A percentile compares a stretch with the other conserved stretches of the same genome.
Evolutionary conservation across 2,797 vertebrate genomes (phyloP).

Genomic region (Alfaro cultratus): DNA sequence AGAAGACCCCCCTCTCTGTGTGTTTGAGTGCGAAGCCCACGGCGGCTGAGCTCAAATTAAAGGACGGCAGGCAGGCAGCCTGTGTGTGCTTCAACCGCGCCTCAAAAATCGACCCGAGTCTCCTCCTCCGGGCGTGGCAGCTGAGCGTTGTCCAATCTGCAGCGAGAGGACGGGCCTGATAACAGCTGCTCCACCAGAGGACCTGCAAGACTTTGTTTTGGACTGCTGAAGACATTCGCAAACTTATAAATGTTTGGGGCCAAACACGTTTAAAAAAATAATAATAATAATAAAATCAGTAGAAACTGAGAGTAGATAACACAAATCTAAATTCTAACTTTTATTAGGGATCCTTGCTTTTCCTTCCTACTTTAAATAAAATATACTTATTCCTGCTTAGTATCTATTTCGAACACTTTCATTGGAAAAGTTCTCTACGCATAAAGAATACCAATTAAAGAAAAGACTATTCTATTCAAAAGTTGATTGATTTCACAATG

Average conservation of each 20-base stretch:
- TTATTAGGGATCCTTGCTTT: not conserved
- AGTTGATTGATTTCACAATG: not conserved
- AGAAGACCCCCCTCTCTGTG: slow-evolving; percentile 40
- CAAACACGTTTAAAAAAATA: not conserved
- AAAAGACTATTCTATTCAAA: not conserved
- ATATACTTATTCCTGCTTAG: not conserved
- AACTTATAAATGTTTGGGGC: not conserved
- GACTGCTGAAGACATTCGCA: too few species aligned
- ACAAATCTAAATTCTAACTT: not conserved
- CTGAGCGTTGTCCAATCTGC: slow-evolving; percentile 60
- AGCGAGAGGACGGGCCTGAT: slow-evolving; percentile 44
- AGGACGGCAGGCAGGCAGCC: slow-evolving; percentile 63
- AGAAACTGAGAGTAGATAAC: not conserved
- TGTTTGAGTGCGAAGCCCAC: slow-evolving; percentile 50
- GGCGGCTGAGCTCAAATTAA: slow-evolving; percentile 75
- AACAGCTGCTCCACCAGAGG: slow-evolving; percentile 18
- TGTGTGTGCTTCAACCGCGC: slow-evolving; percentile 78
- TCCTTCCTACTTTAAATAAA: not conserved
- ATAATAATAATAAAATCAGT: not conserved
- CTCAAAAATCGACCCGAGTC: slow-evolving; percentile 72
- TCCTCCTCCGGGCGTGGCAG: slow-evolving; percentile 76
- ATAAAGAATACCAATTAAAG: not conserved
- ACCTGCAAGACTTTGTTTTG: slow-evolving; percentile 16
- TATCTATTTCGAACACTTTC: not conserved
- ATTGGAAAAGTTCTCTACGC: not conserved